Conservation (phyloP, 2,888 invertebrate species). For the Abscondita cerata region DNA sequence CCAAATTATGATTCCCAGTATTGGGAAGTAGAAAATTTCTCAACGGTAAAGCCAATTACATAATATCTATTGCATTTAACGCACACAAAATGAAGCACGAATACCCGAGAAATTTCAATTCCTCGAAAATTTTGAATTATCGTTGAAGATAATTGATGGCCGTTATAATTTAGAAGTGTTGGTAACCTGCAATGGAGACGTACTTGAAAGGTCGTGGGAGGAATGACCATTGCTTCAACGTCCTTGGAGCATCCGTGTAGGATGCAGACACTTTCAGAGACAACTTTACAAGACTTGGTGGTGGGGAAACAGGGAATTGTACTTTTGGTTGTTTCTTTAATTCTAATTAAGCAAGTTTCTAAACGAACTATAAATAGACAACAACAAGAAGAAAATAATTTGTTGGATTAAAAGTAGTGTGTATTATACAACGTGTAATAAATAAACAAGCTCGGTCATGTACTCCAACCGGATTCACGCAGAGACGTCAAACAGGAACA, state of each 20-base stretch:
- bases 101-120: too few relatives aligned
- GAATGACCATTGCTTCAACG: conserved; percentile 49
- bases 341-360: background rate
- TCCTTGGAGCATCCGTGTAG: conserved; percentile 47
- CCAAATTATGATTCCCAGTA: background rate
- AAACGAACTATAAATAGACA: conserved; percentile 1
- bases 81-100: too few relatives aligned
- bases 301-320: background rate
- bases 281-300: conserved; percentile 16
- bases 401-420: conserved; percentile 18
- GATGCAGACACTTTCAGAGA: conserved; percentile 39
- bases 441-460: conserved; percentile 29
- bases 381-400: conserved; percentile 2
- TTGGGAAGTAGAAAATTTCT: background rate
- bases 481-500: conserved; percentile 20
- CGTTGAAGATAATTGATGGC: conserved; percentile 14
- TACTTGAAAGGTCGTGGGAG: conserved; percentile 54
- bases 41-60: conserved; percentile 2
- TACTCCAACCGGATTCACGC: conserved; percentile 28
- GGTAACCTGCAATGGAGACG: conserved; percentile 40
- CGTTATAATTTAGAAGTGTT: conserved; percentile 27
- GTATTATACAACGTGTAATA: conserved; percentile 31
- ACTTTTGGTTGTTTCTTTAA: conserved; percentile 6
- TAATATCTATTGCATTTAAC: background rate
- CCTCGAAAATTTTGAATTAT: too few relatives aligned